Base-by-base conservation (phyloP, 2,888 invertebrate genomes). In the Euspilapteryx auroguttella region DNA sequence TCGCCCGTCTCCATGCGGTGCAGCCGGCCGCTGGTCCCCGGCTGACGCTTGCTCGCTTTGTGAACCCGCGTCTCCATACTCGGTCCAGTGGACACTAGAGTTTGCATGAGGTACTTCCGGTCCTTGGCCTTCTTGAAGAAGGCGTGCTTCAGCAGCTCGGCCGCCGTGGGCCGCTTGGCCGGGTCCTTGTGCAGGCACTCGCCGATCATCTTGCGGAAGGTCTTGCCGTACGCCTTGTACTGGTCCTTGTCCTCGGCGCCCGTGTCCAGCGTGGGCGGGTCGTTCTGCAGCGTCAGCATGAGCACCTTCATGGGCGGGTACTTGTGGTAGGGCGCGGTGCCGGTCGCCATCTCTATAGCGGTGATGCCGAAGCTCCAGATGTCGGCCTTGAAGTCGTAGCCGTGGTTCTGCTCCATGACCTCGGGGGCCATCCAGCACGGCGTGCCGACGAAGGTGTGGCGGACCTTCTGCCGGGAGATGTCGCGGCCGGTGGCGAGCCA, bases 361-460 rank as follows among this genome's bases (percentile, higher is more conserved):
- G 99, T 97, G 39, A 97, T 96, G 21, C 96, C 96, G 59, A 96
- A 87, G 3, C 81, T 82, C 82, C 82, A 82, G 35, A 82, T 80
- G 49, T 82, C 82, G 2, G 99, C 99, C 69, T 99, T 98, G 73
- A 97, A 99, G 66, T 99, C 98, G 59, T 99, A 99, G 4, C 99
- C 99, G 58, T 95, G 94, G 65, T 94, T 94, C 82, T 89, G 95
- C 64, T 96, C 95, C 98, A 99, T 99, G 37, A 99, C 99, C 76
- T 99, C 99, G 5, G 98, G 98, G 9, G 98, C 97, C 97, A 98
- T 98, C 98, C 98, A 99, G 62, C 98, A 98, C 1, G 98, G 98
- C 8, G 99, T 99, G 27, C 99, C 99, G 4, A 99, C 99, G 71
- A 99, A 99, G 1, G 99, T 99, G 65, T 99, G 98, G 10, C 98